Evolutionary conservation across 2,888 invertebrate species (phyloP).

Genomic region (Heliconius ismenius): DNA sequence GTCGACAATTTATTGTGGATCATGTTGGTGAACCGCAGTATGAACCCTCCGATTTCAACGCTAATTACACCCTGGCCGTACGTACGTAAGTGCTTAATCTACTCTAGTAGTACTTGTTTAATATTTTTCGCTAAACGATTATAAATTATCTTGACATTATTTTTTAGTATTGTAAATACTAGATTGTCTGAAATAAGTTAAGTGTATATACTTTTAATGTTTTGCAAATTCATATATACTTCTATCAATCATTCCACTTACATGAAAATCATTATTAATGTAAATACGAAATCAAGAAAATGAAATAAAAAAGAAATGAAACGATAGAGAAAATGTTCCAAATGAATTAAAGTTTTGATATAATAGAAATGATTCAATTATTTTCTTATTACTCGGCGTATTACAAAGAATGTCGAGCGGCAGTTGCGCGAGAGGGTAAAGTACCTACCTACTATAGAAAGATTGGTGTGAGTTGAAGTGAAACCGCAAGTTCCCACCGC

Average conservation of each 20-base stretch:
- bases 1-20: constrained; percentile 71
- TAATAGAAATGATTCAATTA: constrained; percentile 72
- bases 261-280: background rate
- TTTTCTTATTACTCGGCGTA: constrained; percentile 66
- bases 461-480: constrained; percentile 60
- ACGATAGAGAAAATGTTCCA: constrained; percentile 72
- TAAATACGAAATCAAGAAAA: constrained; percentile 45
- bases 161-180: background rate
- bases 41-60: constrained; percentile 58
- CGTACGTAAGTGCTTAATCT: constrained; percentile 40
- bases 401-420: constrained; percentile 56
- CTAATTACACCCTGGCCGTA: constrained; percentile 58
- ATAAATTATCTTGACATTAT: background rate
- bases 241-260: background rate
- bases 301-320: constrained; percentile 58
- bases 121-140: constrained; percentile 8
- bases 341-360: constrained; percentile 75
- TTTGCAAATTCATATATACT: background rate
- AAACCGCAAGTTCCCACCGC: constrained; percentile 60
- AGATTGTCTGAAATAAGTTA: background rate
- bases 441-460: constrained; percentile 50
- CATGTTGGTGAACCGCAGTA: constrained; percentile 56
- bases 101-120: background rate
- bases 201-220: no score
- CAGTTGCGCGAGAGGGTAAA: constrained; percentile 54